These are phyloP conservation scores for Cotesia chilonis DNA, from an alignment of 1,140 invertebrate genomes.

Conservation along the genomic window DNA sequence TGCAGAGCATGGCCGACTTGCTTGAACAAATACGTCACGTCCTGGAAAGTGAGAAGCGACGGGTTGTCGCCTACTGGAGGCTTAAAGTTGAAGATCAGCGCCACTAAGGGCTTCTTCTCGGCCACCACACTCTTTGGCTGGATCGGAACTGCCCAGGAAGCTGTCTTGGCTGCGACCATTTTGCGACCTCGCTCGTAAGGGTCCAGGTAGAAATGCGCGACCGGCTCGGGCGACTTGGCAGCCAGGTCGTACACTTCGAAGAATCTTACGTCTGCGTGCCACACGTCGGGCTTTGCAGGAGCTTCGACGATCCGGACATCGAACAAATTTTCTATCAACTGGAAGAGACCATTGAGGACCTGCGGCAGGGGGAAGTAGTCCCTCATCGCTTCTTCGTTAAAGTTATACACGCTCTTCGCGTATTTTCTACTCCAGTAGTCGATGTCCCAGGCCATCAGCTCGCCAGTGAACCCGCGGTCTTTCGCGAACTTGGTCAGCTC, in stretches of 20 bases:
- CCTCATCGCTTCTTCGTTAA: conserved; percentile 75
- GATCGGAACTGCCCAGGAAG: conserved; percentile 76
- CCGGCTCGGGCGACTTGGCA: conserved; percentile 67
- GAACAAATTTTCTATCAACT: conserved; percentile 80
- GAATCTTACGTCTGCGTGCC: conserved; percentile 87
- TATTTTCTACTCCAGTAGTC: conserved; percentile 85
- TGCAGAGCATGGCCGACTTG: conserved; percentile 84
- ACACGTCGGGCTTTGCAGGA: conserved; percentile 68
- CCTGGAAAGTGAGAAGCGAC: conserved; percentile 77
- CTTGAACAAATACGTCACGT: conserved; percentile 80
- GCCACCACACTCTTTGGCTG: conserved; percentile 73
- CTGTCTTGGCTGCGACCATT: conserved; percentile 68
- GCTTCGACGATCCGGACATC: conserved; percentile 82
- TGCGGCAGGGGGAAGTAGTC: conserved; percentile 85
- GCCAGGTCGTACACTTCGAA: conserved; percentile 83
- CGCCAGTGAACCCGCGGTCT: conserved; percentile 75
- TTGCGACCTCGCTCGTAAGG: conserved; percentile 77
- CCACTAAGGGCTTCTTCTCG: conserved; percentile 74
- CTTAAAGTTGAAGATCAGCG: conserved; percentile 85
- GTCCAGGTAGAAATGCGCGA: conserved; percentile 86
- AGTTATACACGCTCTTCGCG: conserved; percentile 70
- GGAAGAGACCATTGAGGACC: conserved; percentile 80
- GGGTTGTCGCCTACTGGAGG: conserved; percentile 71
- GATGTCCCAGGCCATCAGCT: conserved; percentile 84
- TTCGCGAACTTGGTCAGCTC: conserved; percentile 79